Conservation (phyloP, 2,888 invertebrate species). For the Lasioglossum zephyrum region DNA sequence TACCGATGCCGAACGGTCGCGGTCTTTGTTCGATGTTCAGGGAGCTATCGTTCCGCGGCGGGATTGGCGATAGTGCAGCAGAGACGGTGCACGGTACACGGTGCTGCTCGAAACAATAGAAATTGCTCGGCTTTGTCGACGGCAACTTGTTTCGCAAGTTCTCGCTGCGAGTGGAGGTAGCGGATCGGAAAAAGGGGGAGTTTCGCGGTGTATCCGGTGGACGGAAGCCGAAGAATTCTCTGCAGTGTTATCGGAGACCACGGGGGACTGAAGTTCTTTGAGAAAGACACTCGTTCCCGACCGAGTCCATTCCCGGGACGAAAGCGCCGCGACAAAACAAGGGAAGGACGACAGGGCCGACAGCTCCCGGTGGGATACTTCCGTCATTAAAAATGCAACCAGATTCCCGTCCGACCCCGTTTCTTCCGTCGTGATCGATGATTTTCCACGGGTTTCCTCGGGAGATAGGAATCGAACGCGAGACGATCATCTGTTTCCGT, state of each 20-base stretch:
- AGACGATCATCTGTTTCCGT: conserved; percentile 39
- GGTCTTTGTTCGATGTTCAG: not conserved
- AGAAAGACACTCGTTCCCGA: not conserved
- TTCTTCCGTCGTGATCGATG: not conserved
- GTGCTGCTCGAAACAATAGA: conserved; percentile 51
- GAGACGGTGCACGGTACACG: not conserved
- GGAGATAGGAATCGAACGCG: not conserved
- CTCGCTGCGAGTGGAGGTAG: conserved; percentile 18
- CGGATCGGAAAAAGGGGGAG: conserved; percentile 26
- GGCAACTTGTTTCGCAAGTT: conserved; percentile 60
- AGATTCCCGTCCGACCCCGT: not conserved
- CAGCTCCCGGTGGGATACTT: not conserved
- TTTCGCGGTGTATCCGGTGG: conserved; percentile 7
- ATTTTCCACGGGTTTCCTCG: not conserved
- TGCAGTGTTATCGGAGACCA: conserved; percentile 32
- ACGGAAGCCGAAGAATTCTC: conserved; percentile 39
- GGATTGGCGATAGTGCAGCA: not conserved
- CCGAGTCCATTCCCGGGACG: not conserved
- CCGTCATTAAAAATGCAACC: conserved; percentile 1
- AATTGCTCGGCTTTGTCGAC: conserved; percentile 60
- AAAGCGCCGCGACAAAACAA: conserved; percentile 7
- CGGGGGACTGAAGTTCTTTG: conserved; percentile 14
- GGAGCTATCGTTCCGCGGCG: not conserved
- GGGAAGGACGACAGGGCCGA: not conserved
- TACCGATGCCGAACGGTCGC: not conserved